Evolutionary conservation across 1,140 invertebrate species (phyloP).

Genomic region (Procambarus virginalis): DNA sequence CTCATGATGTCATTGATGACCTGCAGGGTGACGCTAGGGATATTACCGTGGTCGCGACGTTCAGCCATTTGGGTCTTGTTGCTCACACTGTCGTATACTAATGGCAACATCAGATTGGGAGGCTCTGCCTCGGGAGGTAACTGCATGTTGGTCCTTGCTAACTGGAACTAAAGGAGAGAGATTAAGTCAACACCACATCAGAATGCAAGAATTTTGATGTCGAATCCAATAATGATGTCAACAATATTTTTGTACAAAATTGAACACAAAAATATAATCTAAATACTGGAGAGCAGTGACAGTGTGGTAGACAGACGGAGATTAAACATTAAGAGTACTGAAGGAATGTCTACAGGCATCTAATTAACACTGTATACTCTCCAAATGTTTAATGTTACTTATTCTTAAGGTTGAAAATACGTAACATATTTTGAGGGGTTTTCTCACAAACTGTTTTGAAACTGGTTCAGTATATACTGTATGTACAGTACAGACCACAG

Average conservation of each 20-base stretch:
- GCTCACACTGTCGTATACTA: slow-evolving; percentile 89
- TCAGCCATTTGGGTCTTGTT: slow-evolving; percentile 92
- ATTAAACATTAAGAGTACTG: too few relatives aligned
- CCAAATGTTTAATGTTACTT: too few relatives aligned
- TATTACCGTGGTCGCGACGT: slow-evolving; percentile 78
- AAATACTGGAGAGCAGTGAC: too few relatives aligned
- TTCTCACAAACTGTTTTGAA: too few relatives aligned
- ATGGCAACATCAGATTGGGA: slow-evolving; percentile 86
- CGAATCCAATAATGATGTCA: background rate
- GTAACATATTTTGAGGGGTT: too few relatives aligned
- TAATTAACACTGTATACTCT: too few relatives aligned
- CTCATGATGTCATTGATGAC: slow-evolving; percentile 69
- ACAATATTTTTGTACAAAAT: background rate
- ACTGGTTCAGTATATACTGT: too few relatives aligned
- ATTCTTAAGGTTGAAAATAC: too few relatives aligned
- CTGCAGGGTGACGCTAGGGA: slow-evolving; percentile 53
- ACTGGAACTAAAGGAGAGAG: slow-evolving; percentile 82
- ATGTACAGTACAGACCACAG: too few relatives aligned
- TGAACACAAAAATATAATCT: too few relatives aligned
- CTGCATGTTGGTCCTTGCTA: slow-evolving; percentile 83
- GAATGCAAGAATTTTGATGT: background rate
- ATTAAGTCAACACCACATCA: slow-evolving; percentile 34
- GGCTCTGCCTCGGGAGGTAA: slow-evolving; percentile 82
- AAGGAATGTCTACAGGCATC: too few relatives aligned
- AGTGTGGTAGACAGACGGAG: too few relatives aligned